Base-by-base conservation (phyloP, 1,140 invertebrate species). In the Heterodera schachtii region DNA sequence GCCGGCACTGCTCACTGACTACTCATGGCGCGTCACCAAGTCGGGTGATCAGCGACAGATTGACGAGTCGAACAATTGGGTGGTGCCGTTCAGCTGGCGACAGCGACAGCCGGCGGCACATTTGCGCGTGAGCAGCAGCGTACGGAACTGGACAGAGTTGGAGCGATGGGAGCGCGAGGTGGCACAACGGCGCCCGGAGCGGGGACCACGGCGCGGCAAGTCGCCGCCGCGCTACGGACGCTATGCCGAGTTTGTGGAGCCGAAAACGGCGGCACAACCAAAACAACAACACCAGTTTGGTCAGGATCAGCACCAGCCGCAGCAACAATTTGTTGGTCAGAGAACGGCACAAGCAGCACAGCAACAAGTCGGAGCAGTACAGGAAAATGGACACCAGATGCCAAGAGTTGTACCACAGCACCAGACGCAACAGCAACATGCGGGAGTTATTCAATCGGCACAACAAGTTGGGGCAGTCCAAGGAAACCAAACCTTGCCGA, bases 161-260 rank as follows among this genome's bases (percentile, higher is more conserved):
- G 75, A 70, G 52, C 57, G 47, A 13, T 44, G 75, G 19, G 52
- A 47, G 16, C 46, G 46, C 71, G 46, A 13, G 71, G 13, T 4
- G 71, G 11, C 71, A 11, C 41, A 76, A 44, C 67, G 43, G 43
- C 8, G 75, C n/a, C 75, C 47, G 8, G 41, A 47, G 52, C 75
- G 31, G 43, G 64, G 49, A 21, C 60, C 21, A 57, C 46, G 71
- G 69, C 57, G 70, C 44, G 71, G 79, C 9, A 73, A 80, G 69
- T 41, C 43, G 19, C 76, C 79, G 16, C 79, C 70, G 44, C 60
- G 75, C 49, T 79, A 80, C 57, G 71, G 79, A 44, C 71, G 13
- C 21, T 75, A 75, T 75, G 46, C 31, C 6, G 79, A 75, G 47
- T 79, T 79, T 60, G 41, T 66, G 19, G 44, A 60, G 57, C 69